Evolutionary conservation across 2,888 invertebrate species (phyloP), one percentile per base, ranked within the genome.

Genomic region (Caenorhabditis drosophilae): DNA sequence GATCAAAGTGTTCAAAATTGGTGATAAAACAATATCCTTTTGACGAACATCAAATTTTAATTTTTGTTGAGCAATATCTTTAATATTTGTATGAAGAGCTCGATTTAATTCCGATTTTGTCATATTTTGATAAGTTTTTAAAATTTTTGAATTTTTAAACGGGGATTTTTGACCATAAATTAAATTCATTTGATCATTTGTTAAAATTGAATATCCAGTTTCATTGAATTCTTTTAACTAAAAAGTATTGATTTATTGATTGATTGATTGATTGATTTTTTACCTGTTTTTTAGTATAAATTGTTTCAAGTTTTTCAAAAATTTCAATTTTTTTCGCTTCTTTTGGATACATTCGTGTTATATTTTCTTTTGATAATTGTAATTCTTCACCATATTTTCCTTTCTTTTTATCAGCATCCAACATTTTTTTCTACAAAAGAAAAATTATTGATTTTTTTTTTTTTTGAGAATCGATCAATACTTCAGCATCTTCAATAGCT

Each of bases 331-430:
- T 80, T 16, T 67, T 72, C 20, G 64, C 67, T 45, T 76, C 75
- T 16, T 49, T 27, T 26, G 54, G 60, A 20, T 54, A 52, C 18
- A 58, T 35, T 16, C 66, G 61, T n/a, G 73, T 76, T 4, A 75
- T 66, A 47, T 79, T 80, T 45, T 80, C 60, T 50, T 77, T 78
- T 1, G 76, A 70, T 38, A 78, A 76, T 50, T 77, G 79, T 25
- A 78, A 49, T 20, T 57, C 64, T 54, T 70, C 58, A 20, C 68
- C 70, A 41, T 60, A 49, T 11, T 6, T 22, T 23, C 20, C 42
- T 42, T 23, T 15, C 23, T 15, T 2, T 12, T 23, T 42, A 11
- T 22, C 42, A 7, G 16, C 40, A 6, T 18, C 18, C 40, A n/a
- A n/a, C n/a, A n/a, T n/a, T n/a, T n/a, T n/a, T n/a, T n/a, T n/a